These are phyloP conservation scores for Myotis davidii DNA, from an alignment of 2,113 vertebrate species.

Conservation along the genomic window DNA sequence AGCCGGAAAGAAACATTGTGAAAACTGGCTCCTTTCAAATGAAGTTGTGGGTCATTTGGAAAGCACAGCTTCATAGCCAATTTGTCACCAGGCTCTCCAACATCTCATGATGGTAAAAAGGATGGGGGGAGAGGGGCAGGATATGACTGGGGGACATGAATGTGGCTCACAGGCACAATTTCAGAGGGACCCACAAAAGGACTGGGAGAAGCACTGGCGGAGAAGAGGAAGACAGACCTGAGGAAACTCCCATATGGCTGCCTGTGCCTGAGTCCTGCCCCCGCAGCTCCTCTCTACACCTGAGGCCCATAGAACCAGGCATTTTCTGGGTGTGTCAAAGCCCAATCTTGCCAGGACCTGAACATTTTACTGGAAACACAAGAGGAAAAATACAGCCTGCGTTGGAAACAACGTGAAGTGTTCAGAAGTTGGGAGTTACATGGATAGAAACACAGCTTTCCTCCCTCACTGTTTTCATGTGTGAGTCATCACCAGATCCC, in stretches of 20 bases:
- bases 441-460: not conserved
- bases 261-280: not conserved
- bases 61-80: not conserved
- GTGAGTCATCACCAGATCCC: not conserved
- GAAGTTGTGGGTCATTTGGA: not conserved
- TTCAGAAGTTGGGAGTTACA: not conserved
- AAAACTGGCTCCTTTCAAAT: not conserved
- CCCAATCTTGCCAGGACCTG: not conserved
- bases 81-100: not conserved
- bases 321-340: not conserved
- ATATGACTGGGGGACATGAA: fast-evolving
- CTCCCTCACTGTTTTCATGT: not conserved
- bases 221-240: not conserved
- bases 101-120: not conserved
- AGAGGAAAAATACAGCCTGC: not conserved
- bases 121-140: no score
- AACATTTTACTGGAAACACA: not conserved
- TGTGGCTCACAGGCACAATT: not conserved
- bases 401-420: not conserved
- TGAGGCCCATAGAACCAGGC: not conserved
- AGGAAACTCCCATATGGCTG: not conserved
- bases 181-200: not conserved
- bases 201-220: no score
- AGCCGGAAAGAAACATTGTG: not conserved
- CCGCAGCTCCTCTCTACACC: not conserved